Percentiles rank a stretch among this genome's conserved stretches.
Conservation (phyloP, 2,888 invertebrate species). For the Cataglyphis livida region DNA sequence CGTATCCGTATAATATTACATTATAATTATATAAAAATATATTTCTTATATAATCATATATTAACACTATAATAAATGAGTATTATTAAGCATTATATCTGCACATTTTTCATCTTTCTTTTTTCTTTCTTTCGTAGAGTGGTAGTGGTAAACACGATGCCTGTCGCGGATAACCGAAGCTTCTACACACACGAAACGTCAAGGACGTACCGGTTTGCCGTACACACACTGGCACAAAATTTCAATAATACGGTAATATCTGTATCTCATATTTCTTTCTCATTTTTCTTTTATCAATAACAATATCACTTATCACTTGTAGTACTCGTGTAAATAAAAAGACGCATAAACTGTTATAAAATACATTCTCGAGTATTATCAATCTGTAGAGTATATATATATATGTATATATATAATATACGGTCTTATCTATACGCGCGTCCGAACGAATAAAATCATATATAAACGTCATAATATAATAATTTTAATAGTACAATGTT, state of each 20-base stretch:
- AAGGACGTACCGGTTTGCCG: conserved; percentile 67
- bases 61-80: conserved; percentile 86
- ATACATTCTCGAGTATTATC: conserved; percentile 85
- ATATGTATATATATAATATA: conserved; percentile 70
- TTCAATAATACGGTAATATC: conserved; percentile 53
- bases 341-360: conserved; percentile 85
- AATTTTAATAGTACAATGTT: conserved; percentile 82
- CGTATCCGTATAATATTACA: conserved; percentile 79
- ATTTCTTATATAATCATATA: conserved; percentile 82
- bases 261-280: conserved; percentile 52
- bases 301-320: conserved; percentile 85
- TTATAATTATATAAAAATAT: conserved; percentile 86
- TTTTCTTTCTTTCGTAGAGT: conserved; percentile 63
- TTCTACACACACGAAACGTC: conserved; percentile 76
- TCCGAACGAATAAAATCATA: conserved; percentile 83
- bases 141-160: conserved; percentile 83
- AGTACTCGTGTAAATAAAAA: conserved; percentile 84
- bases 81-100: conserved; percentile 84
- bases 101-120: conserved; percentile 56
- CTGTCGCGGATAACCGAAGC: conserved; percentile 85
- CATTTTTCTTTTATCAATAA: conserved; percentile 77
- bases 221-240: conserved; percentile 37
- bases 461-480: conserved; percentile 80
- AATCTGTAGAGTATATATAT: conserved; percentile 76
- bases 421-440: conserved; percentile 77